These are phyloP conservation scores for Camptogramma bilineatum DNA, from an alignment of 2,888 invertebrate species.

Conservation along the genomic window DNA sequence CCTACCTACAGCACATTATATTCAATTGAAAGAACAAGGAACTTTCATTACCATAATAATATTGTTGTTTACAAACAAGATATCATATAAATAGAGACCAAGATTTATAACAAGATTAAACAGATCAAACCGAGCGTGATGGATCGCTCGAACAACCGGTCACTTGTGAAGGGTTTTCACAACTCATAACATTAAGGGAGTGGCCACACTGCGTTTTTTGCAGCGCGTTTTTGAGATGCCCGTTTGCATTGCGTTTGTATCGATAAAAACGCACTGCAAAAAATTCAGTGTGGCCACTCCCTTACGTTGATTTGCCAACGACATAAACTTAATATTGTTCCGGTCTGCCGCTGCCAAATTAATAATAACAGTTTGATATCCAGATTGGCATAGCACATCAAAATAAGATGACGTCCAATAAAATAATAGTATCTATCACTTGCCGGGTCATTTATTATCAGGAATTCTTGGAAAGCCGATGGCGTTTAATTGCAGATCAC, in stretches of 20 bases:
- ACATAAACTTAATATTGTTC: constrained; percentile 54
- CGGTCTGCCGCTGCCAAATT: constrained; percentile 62
- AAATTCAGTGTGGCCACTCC: too few relatives aligned
- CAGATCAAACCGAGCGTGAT: constrained; percentile 45
- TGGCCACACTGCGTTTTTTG: too few relatives aligned
- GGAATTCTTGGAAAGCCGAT: constrained; percentile 20
- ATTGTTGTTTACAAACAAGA: constrained; percentile 34
- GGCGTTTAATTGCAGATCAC: constrained; percentile 5
- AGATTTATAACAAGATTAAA: constrained; percentile 28
- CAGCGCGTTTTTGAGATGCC: too few relatives aligned
- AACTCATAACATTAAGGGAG: constrained; percentile 48
- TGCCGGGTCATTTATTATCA: constrained; percentile 16
- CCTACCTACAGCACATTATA: neutral
- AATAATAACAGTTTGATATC: constrained; percentile 41
- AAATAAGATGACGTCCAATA: constrained; percentile 24
- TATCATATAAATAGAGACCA: constrained; percentile 16
- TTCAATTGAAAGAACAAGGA: constrained; percentile 8
- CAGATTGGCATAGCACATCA: constrained; percentile 34
- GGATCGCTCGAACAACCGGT: constrained; percentile 47
- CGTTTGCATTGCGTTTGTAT: too few relatives aligned
- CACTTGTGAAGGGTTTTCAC: constrained; percentile 44
- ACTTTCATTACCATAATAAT: constrained; percentile 28
- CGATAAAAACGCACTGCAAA: too few relatives aligned
- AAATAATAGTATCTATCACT: constrained; percentile 13
- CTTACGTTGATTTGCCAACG: constrained; percentile 63